Evolutionary conservation across 2,888 invertebrate genomes (phyloP).

Genomic region (Lepidocyrtoides sp.): DNA sequence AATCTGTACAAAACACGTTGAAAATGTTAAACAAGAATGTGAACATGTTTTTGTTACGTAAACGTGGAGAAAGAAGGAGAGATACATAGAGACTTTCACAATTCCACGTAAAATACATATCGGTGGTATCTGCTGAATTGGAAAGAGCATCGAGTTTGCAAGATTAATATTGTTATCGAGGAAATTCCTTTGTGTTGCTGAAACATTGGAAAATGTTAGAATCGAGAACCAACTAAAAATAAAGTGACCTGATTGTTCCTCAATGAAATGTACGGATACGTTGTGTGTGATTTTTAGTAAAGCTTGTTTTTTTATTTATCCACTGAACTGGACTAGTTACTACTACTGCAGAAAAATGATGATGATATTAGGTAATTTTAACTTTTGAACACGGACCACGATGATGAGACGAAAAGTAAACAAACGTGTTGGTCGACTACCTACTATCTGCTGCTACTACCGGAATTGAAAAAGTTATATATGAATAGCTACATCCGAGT

Average conservation of each 20-base stretch:
- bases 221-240: slow-evolving; percentile 12
- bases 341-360: too few species aligned
- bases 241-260: slow-evolving; percentile 1
- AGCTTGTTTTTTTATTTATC: not conserved
- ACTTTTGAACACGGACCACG: not conserved
- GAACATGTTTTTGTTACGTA: slow-evolving; percentile 19
- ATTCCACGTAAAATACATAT: slow-evolving; percentile 23
- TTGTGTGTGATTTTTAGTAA: too few species aligned
- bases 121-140: not conserved
- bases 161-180: slow-evolving; percentile 58
- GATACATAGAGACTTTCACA: not conserved
- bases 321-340: not conserved
- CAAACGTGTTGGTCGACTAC: slow-evolving; percentile 12
- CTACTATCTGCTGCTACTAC: not conserved
- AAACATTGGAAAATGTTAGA: not conserved
- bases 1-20: slow-evolving; percentile 65
- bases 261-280: not conserved
- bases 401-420: slow-evolving; percentile 32
- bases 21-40: slow-evolving; percentile 59
- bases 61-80: not conserved
- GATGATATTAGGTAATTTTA: not conserved
- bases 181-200: slow-evolving; percentile 58
- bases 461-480: not conserved
- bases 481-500: not conserved
- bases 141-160: not conserved